Evolutionary conservation across 2,797 vertebrate species (phyloP), one percentile per base, ranked within the genome.

Genomic region (Gila robusta): DNA sequence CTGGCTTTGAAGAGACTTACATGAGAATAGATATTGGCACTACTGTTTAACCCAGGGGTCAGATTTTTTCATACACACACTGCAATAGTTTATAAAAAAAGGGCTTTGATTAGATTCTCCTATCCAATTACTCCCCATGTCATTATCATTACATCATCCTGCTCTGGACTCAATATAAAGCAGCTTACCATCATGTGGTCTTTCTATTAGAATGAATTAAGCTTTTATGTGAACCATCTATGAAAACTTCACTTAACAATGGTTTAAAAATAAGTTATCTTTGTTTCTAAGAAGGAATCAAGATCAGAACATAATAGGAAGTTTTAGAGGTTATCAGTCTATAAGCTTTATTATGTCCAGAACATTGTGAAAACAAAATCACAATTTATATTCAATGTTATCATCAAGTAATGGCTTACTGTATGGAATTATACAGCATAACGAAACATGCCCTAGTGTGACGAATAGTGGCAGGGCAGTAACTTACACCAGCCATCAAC

Each of bases 41-140:
- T 91, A 88, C 79, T 79, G 44, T 89, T 84, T 89, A 87, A 90
- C 87, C 79, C 74, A 73, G 70, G 47, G 88, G 86, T 87, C 85
- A 86, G 71, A 78, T 82, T 82, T 82, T 84, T 84, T 83, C 70
- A 84, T 59, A 77, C 59, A 72, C 21, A 79, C 28, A 81, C 71
- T 56, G 81, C 79, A 78, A 79, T 71, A 84, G 73, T 84, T 77
- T 71, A 83, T 81, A 71, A 23, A 67, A 89, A 72, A 73, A 69
- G 41, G 21, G 44, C 23, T 28, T 81, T 88, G 84, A 90, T 91
- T 89, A 82, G 78, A 90, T 90, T 89, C 81, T 39, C 32, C 81
- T 23, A 77, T 84, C 80, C 89, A 90, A 90, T 90, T 87, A 88
- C 66, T 73, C 84, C 41, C 39, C 71, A 54, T 52, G 83, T 88